Conservation (phyloP, 2,888 invertebrate genomes). For the Congeria kusceri region DNA sequence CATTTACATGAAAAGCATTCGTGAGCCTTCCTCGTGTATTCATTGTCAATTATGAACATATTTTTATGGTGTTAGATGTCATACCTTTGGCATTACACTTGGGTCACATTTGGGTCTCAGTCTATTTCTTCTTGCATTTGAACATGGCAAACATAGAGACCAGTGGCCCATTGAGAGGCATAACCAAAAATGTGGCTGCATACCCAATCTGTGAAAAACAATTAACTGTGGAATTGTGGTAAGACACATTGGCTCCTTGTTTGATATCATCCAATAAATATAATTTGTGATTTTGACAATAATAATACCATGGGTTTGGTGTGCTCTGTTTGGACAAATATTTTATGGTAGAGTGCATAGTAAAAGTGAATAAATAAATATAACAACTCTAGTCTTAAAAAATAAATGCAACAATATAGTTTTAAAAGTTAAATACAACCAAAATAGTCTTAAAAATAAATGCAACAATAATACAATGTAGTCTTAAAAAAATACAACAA, state of each 20-base stretch:
- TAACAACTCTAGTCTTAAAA: too few species aligned
- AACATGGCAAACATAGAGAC: constrained; percentile 56
- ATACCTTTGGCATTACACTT: constrained; percentile 55
- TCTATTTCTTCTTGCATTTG: constrained; percentile 64
- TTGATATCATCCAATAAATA: constrained; percentile 59
- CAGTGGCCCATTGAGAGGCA: constrained; percentile 49
- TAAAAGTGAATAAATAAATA: too few species aligned
- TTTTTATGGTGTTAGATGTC: constrained; percentile 52
- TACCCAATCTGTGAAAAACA: constrained; percentile 68
- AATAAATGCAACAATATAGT: too few species aligned
- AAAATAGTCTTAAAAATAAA: too few species aligned
- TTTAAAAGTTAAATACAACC: too few species aligned
- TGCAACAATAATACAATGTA: too few species aligned
- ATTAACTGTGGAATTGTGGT: constrained; percentile 59
- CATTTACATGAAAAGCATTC: constrained; percentile 42
- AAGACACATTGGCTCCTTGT: constrained; percentile 56
- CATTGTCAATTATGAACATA: constrained; percentile 62
- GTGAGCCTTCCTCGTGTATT: constrained; percentile 39
- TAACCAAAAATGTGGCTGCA: constrained; percentile 55
- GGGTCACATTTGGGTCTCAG: constrained; percentile 59
- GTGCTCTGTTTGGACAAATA: too few species aligned
- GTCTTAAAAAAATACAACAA: too few species aligned
- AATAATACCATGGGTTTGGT: constrained; percentile 36
- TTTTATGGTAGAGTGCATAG: too few species aligned
- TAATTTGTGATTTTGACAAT: constrained; percentile 65